A percentile compares a stretch with the other conserved stretches of the same genome.
phyloP scores from a whole-genome alignment of 2,888 invertebrate genomes.

The Sesamia inferens region DNA sequence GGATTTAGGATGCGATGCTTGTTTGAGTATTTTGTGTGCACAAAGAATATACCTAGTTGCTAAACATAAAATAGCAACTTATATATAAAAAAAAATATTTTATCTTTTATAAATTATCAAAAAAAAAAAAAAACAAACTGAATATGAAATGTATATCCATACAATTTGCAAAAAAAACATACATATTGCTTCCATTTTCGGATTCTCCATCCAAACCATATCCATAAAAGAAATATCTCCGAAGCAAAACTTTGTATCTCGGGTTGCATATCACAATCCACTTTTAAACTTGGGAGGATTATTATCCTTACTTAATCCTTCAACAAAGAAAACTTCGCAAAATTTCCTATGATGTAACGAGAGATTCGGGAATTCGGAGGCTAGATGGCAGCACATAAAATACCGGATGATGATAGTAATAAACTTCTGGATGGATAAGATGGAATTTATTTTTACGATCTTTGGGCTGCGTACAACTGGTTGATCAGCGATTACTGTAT shows the following conservation, averaged over 20 bases:
- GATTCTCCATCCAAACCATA: slow-evolving; percentile 12
- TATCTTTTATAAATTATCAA: background rate
- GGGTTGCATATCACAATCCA: slow-evolving; percentile 49
- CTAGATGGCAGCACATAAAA: slow-evolving; percentile 59
- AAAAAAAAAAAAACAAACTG: background rate
- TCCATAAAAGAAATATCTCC: slow-evolving; percentile 19
- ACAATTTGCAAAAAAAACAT: background rate
- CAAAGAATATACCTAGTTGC: background rate
- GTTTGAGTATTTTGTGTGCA: slow-evolving; percentile 6
- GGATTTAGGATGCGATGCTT: slow-evolving; percentile 55
- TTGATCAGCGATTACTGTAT: slow-evolving; percentile 48
- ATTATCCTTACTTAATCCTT: slow-evolving; percentile 54
- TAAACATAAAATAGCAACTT: too few species aligned
- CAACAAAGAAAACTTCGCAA: slow-evolving; percentile 60
- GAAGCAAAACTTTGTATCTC: slow-evolving; percentile 30
- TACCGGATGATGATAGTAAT: slow-evolving; percentile 50
- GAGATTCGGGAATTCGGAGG: slow-evolving; percentile 47
- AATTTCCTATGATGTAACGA: slow-evolving; percentile 51
- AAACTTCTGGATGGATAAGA: slow-evolving; percentile 55
- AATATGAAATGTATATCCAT: background rate
- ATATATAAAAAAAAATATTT: background rate
- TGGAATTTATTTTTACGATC: slow-evolving; percentile 57
- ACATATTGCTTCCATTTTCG: background rate
- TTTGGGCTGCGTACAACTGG: slow-evolving; percentile 42
- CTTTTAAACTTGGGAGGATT: slow-evolving; percentile 55